Base-by-base conservation (phyloP, 2,888 invertebrate species). In the Slavum lentiscoides region DNA sequence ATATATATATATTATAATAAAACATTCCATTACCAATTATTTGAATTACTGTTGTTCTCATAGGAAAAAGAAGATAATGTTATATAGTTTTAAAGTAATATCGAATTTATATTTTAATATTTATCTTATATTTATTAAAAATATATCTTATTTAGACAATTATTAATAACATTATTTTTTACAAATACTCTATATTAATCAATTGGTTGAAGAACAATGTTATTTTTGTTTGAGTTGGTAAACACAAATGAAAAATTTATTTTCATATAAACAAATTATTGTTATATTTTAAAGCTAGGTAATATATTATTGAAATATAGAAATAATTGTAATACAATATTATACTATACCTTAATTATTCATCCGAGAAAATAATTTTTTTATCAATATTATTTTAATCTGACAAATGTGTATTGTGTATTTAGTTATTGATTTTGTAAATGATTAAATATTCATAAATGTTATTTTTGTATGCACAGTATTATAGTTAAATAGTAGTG, bases 41-140 rank as follows among this genome's bases (percentile, higher is more conserved):
- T 62, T 61, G 49, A 68, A 67, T 75, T 66, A 49, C 15, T 49
- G 67, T 68, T 75, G 75, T 75, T 77, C 68, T 53, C 53, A 53
- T 69, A 61, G 13, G 49, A 39, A 75, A 43, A 55, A 59, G 9
- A 30, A 67, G 68, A 69, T 1, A 76, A 76, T 77, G 76, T 77
- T 77, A 77, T 77, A 66, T 77, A 77, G 76, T 77, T 77, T 69
- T 77, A 77, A 77, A 61, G 19, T 59, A 66, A 55, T 69, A 37
- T 77, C 49, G 49, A 69, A 77, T 62, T 49, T 77, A 53, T 75
- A 75, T 67, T 75, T 75, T 58, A 58, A 75, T 67, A 67, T 75
- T 11, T 67, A 43, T 58, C 58, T 67, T 58, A 8, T 64, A 74
- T 55, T 64, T 49, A 53, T 53, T 74, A 53, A 23, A 30, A 74